Evolutionary conservation across 2,888 invertebrate species (phyloP), one percentile per base, ranked within the genome.

Genomic region (Thymelicus sylvestris): DNA sequence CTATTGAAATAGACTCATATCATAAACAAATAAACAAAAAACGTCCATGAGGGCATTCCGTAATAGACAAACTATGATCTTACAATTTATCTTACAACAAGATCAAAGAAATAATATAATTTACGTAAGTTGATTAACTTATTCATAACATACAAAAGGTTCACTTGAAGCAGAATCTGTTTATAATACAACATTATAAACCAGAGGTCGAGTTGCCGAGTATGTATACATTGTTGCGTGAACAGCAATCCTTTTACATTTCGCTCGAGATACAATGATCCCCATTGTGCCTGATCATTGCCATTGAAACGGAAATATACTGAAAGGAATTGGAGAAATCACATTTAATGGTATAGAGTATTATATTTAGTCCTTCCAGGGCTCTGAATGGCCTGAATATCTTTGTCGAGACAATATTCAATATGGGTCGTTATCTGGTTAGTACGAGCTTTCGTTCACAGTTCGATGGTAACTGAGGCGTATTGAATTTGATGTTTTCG

Each of bases 221-320:
- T 31, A 31, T 7, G 2, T 55, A 24, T 5, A 24, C 24, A 24
- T 55, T 55, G 55, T 52, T 19, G 19, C 39, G 39, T 59, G 38
- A 61, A 66, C 12, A 44, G 24, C n/a, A 31, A 59, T 44, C 50
- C 67, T 67, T 62, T 67, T 59, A n/a, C 61, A 24, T 50, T 67
- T n/a, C 48, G 15, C 48, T 38, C 64, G 44, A 57, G n/a, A 6
- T 15, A 67, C 15, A 67, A 12, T 48, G 13, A 4, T 12, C 31
- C 38, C 66, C 55, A 52, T 67, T 62, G 52, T 67, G 13, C 15
- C n/a, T 55, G 57, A 31, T 24, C 66, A 66, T 8, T 38, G 52
- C 48, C 50, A 41, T 52, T 44, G 50, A 41, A 39, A 52, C 48
- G 61, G 61, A 67, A 66, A 57, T 44, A 50, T 65, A 41, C 13